Evolutionary conservation across 2,113 vertebrate genomes (phyloP), one percentile per base, ranked within the genome.

Genomic region (Morone saxatilis): DNA sequence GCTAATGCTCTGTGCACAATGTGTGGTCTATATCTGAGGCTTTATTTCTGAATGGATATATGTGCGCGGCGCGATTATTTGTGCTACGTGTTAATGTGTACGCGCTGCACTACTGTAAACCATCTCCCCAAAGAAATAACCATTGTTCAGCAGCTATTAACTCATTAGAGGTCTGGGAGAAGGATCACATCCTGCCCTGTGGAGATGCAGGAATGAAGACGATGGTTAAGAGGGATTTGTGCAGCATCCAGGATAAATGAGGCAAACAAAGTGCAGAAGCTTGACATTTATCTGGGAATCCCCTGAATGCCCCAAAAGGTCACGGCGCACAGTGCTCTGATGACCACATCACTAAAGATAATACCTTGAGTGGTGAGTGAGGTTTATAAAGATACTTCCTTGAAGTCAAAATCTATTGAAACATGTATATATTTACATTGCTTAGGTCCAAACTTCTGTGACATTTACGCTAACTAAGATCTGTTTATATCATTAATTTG

Each of bases 91-190:
- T 63, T 83, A 72, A 84, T 78, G 81, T 48, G 51, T 60, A 76
- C 22, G 68, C 56, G 20, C 66, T 76, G 71, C 70, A 60, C 53
- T 19, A 14, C 62, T 84, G 56, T 63, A 47, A 71, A 41, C 43
- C 68, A 62, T 75, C 72, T 83, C 68, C 76, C 66, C 41, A 40
- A 81, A 88, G 82, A 66, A 83, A 86, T 69, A 76, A 79, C 80
- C 78, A 88, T 81, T 51, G 9, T 78, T 89, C 80, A 84, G 80
- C 51, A 82, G 86, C 85, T 82, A 85, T 88, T 88, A 92, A 85
- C 73, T 90, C 85, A 83, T 89, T 83, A 91, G 81, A 86, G 80
- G 77, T 83, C 88, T 77, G 43, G 71, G 53, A 76, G 76, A 65
- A 87, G 79, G 69, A 84, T 86, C 69, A 61, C 74, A 80, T 92